Evolutionary conservation across 1,140 invertebrate genomes (phyloP).

Genomic region (Macrosteles quadrilineatus): DNA sequence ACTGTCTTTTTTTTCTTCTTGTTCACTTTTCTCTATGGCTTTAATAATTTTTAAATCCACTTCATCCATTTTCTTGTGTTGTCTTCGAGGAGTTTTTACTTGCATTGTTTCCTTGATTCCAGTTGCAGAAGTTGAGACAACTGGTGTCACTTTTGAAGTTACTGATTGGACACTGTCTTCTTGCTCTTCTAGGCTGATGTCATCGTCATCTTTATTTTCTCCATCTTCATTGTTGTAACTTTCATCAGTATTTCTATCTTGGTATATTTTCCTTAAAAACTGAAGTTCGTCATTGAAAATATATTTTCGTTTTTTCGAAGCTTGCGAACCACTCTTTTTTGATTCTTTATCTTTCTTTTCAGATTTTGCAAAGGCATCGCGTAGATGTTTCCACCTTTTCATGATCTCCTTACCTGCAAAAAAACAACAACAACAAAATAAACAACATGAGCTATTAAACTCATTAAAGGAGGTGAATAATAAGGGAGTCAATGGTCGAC

Average conservation of each 20-base stretch:
- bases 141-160: neutral
- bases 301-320: constrained; percentile 8
- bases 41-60: neutral
- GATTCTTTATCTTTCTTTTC: constrained; percentile 31
- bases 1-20: neutral
- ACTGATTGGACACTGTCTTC: neutral
- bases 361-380: constrained; percentile 30
- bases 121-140: neutral
- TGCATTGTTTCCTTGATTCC: neutral
- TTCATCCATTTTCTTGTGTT: constrained; percentile 3
- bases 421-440: constrained; percentile 12
- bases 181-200: neutral
- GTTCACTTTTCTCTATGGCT: neutral
- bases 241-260: neutral
- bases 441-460: too few relatives aligned
- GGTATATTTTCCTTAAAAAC: neutral
- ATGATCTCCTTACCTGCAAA: constrained; percentile 29
- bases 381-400: constrained; percentile 29
- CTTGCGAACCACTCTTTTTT: constrained; percentile 15
- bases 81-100: neutral
- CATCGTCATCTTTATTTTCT: neutral
- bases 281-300: constrained; percentile 18
- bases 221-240: neutral
- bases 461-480: neutral
- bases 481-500: neutral